Evolutionary conservation across 2,113 vertebrate genomes (phyloP), one percentile per base, ranked within the genome.

Genomic region (Nerophis lumbriciformis): DNA sequence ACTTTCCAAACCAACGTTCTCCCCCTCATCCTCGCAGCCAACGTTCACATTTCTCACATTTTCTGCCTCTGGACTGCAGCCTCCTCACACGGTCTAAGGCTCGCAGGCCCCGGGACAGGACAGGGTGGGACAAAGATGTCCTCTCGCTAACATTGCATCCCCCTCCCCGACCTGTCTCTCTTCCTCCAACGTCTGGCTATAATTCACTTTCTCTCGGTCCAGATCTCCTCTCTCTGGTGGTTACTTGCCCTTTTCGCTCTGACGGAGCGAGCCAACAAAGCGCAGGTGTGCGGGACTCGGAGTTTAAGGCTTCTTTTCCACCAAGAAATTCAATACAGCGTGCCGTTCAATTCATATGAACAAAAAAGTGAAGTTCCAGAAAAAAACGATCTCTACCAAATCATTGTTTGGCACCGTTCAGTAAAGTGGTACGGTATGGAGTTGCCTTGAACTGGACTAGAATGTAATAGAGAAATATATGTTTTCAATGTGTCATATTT

Each of bases 1-100:
- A 88, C 88, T 89, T 82, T 77, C 75, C 75, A 85, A 86, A 83
- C 83, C 86, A 84, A 80, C 68, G 61, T 78, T 85, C 78, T 83
- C 84, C 78, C 84, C 72, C 83, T 80, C 78, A 69, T 50, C 83
- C 83, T 73, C 80, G 57, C 84, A 80, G 86, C 89, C 88, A 89
- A 87, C 59, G 69, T 11, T 81, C 79, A 86, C 87, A 90, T 91
- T 90, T 90, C 89, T 90, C 87, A 90, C 84, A 91, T 91, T 88
- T 88, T 90, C 90, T 88, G 81, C 75, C 71, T 83, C 82, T 60
- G 71, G 85, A 80, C 76, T 80, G 68, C 72, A 83, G 83, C 70
- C 82, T 80, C 80, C 77, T 77, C 72, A 72, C 78, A 83, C 73
- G 75, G 76, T 67, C 65, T 69, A 13, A 75, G 69, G 66, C 68